phyloP scores from a whole-genome alignment of 2,797 vertebrate genomes.

The Gorsachius magnificus region DNA sequence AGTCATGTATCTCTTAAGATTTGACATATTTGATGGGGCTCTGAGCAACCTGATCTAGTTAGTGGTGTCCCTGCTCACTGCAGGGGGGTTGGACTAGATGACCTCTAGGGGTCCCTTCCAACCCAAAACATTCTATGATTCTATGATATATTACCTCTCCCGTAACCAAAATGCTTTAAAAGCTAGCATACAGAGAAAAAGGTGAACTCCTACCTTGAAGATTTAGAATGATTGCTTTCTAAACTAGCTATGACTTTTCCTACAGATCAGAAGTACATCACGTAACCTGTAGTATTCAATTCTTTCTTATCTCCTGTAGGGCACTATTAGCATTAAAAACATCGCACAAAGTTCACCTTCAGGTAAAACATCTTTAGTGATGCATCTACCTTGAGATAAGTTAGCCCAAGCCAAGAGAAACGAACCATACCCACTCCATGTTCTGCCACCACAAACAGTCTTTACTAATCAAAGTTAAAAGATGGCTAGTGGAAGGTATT shows the following conservation, averaged over 20 bases:
- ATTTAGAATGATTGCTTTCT: background rate
- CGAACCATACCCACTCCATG: rapidly evolving
- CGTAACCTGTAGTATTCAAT: background rate
- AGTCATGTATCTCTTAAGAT: background rate
- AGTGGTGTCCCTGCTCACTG: no score
- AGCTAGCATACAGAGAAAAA: background rate
- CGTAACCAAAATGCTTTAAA: background rate
- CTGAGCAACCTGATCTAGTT: no score
- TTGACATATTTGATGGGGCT: no score
- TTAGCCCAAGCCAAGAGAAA: background rate
- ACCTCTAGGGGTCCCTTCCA: no score
- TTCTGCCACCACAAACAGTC: background rate
- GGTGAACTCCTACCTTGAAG: background rate
- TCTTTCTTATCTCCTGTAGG: background rate
- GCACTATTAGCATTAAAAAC: background rate
- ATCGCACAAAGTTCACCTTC: background rate
- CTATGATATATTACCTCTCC: background rate
- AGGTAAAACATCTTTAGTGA: background rate
- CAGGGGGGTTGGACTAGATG: no score
- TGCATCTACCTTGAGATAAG: background rate
- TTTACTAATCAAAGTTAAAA: background rate
- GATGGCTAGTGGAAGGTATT: background rate
- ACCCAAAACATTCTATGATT: no score
- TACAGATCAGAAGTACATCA: background rate
- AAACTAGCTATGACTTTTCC: background rate